These are phyloP conservation scores for Chymomyza costata DNA, from an alignment of 1,140 invertebrate genomes.

Conservation along the genomic window DNA sequence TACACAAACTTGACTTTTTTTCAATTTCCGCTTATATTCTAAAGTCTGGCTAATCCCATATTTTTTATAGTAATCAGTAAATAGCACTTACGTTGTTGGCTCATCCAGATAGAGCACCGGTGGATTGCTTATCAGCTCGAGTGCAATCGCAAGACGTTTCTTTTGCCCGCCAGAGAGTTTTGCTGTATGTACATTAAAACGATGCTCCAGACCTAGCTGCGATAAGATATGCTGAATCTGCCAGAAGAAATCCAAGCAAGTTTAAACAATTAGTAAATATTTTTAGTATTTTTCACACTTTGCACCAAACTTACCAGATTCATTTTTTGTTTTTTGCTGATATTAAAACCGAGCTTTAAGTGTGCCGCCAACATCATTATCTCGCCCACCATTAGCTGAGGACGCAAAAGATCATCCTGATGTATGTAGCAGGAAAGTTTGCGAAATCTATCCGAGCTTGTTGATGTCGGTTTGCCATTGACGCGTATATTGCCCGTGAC, in stretches of 20 bases:
- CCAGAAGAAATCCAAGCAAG: slow-evolving; percentile 66
- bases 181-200: slow-evolving; percentile 81
- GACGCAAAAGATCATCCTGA: slow-evolving; percentile 90
- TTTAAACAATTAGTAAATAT: neutral
- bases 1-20: too few species aligned
- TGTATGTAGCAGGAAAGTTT: slow-evolving; percentile 93
- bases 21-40: too few species aligned
- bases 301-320: slow-evolving; percentile 50
- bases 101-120: slow-evolving; percentile 95
- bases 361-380: slow-evolving; percentile 89
- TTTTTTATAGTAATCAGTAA: slow-evolving; percentile 6
- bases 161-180: slow-evolving; percentile 91
- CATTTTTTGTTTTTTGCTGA: slow-evolving; percentile 75
- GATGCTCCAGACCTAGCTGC: slow-evolving; percentile 81
- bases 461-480: slow-evolving; percentile 85
- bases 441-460: slow-evolving; percentile 81
- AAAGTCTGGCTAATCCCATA: neutral
- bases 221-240: slow-evolving; percentile 83
- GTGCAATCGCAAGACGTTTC: slow-evolving; percentile 91
- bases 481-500: slow-evolving; percentile 83
- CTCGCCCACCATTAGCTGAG: slow-evolving; percentile 87
- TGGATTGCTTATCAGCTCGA: slow-evolving; percentile 90
- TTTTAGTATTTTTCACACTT: neutral
- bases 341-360: slow-evolving; percentile 85
- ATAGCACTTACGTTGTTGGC: slow-evolving; percentile 87